Evolutionary conservation across 2,113 vertebrate species (phyloP).

Genomic region (Neofelis nebulosa): DNA sequence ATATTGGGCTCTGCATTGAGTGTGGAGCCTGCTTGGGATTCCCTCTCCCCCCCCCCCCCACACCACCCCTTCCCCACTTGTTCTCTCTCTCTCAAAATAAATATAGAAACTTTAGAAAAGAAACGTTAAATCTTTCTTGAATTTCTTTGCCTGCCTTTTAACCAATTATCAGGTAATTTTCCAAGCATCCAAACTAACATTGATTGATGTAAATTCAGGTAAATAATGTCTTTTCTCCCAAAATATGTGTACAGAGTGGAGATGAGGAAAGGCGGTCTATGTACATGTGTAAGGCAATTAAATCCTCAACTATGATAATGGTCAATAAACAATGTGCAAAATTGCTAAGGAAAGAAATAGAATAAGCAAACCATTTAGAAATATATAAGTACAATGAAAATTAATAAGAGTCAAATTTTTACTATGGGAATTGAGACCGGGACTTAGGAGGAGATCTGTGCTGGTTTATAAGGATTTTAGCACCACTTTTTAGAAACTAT

Average conservation of each 20-base stretch:
- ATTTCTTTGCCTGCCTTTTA: neutral
- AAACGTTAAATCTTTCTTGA: neutral
- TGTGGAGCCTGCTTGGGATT: no score
- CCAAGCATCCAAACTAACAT: neutral
- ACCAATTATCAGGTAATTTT: neutral
- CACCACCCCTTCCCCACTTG: no score
- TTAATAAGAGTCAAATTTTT: neutral
- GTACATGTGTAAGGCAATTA: neutral
- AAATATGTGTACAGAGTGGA: neutral
- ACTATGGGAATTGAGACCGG: neutral
- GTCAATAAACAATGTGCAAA: neutral
- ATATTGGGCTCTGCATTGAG: no score
- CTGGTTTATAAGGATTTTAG: neutral
- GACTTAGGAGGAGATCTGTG: neutral
- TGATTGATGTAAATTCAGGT: neutral
- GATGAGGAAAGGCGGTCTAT: neutral
- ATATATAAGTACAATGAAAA: neutral
- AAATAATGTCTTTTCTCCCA: neutral
- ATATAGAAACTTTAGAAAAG: neutral
- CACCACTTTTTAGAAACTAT: neutral
- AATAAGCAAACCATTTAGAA: neutral
- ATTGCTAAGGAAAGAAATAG: neutral
- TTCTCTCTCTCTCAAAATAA: no score
- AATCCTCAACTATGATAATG: neutral
- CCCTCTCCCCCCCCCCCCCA: no score